Conservation (phyloP, 2,797 vertebrate species). For the Lepilemur septentrionalis region DNA sequence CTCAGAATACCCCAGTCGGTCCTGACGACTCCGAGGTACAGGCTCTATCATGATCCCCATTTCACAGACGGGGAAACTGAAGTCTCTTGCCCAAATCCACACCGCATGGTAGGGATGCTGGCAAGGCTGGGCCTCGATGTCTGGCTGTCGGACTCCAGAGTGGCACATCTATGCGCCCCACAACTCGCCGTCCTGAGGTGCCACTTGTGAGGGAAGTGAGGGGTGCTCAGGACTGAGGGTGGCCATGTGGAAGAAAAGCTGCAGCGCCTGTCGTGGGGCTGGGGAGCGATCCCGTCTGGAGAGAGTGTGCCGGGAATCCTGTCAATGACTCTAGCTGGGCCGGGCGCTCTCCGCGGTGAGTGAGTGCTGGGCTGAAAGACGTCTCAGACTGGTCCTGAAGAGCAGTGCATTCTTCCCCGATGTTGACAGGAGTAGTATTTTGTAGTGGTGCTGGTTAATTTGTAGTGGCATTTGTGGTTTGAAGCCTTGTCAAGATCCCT, state of each 20-base stretch:
- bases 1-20: background rate
- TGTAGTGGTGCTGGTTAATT: conserved; percentile 77
- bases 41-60: background rate
- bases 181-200: background rate
- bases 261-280: accelerated
- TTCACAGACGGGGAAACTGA: background rate
- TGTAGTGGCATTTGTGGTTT: conserved; percentile 81
- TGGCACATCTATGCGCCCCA: background rate
- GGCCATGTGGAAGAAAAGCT: background rate
- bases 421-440: conserved; percentile 71
- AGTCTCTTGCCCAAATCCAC: background rate
- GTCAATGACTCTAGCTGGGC: background rate
- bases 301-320: background rate
- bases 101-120: background rate
- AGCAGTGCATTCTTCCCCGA: conserved; percentile 22
- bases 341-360: background rate
- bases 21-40: background rate
- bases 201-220: background rate
- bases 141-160: background rate
- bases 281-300: background rate
- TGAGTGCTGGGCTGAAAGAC: conserved; percentile 13
- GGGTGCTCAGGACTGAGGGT: background rate
- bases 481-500: conserved; percentile 81
- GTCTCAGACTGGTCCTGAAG: background rate
- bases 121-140: background rate